phyloP scores from a whole-genome alignment of 2,113 vertebrate genomes.

The Vidua macroura region DNA sequence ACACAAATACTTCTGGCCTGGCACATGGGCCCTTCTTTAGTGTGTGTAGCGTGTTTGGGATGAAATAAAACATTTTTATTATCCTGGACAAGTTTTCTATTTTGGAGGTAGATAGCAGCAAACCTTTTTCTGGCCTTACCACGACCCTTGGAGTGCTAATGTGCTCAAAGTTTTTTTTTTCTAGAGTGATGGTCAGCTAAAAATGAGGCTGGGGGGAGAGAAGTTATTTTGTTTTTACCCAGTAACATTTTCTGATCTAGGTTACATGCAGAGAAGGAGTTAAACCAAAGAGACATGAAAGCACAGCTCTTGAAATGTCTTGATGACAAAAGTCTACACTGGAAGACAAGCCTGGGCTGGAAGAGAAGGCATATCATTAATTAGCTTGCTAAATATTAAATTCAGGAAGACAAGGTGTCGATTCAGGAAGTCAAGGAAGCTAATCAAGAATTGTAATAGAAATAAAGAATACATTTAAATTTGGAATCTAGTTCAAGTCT shows the following conservation, averaged over 20 bases:
- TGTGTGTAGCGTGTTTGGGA: not conserved
- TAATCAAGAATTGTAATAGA: not conserved
- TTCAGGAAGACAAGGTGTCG: not conserved
- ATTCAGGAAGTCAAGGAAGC: not conserved
- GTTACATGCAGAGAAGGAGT: not conserved
- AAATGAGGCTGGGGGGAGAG: not conserved
- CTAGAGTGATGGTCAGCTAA: not conserved
- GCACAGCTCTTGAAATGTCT: not conserved
- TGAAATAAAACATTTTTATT: not conserved
- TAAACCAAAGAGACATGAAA: not conserved
- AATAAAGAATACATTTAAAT: not conserved
- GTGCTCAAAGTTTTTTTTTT: not conserved
- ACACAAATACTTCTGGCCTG: not conserved
- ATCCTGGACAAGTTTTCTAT: not conserved
- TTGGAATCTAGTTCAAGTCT: not conserved
- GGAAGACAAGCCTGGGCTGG: not conserved
- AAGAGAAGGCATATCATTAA: not conserved
- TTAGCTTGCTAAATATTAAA: not conserved
- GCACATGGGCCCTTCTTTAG: not conserved
- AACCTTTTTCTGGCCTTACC: not conserved
- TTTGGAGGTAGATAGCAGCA: not conserved
- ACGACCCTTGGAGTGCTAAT: not conserved
- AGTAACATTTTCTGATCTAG: not conserved
- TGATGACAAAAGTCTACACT: not conserved
- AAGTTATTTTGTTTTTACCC: not conserved